Evolutionary conservation across 2,888 invertebrate species (phyloP), one percentile per base, ranked within the genome.

Genomic region (Homarus gammarus): DNA sequence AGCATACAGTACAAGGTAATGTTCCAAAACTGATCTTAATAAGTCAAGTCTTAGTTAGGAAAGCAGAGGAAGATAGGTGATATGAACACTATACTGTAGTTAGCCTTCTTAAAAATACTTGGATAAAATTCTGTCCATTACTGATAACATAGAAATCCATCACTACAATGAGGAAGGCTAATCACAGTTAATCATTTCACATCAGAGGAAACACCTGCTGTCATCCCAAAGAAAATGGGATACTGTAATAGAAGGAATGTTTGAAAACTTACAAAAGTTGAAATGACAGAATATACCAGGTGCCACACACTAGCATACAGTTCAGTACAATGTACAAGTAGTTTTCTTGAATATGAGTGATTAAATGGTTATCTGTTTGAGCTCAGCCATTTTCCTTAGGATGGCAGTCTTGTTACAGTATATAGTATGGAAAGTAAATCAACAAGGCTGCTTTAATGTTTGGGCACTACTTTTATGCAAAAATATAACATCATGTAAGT

Each of bases 211-310:
- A 22, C 18, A 56, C 22, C 12, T 8, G 44, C 36, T 77, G 85
- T 85, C 85, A 85, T 85, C 85, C 77, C 64, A 85, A 85, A 77
- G 85, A 85, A 56, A 77, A 72, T 85, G 85, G 85, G 44, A 84
- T 51, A 83, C 68, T 44, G 6, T 8, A 3, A 49, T 49, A 44
- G 44, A 49, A 12, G 44, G 44, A 56, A 56, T 56, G 12, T 18
- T 73, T n/a, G 12, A 33, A 31, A 72, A 40, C 1, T 27, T 18
- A 38, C 18, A 73, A 73, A 73, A 18, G 2, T 6, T 8, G 6
- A 0, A 73, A 38, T 40, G 27, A 18, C 38, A 40, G 5, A 27
- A 70, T 12, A 31, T 40, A 40, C 12, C n/a, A 18, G 18, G 3
- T 73, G 27, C 22, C 40, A 40, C 38, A 15, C 22, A 73, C 6